These are phyloP conservation scores for Aplysina aerophoba DNA, from an alignment of 37 sponge, comb jelly and placozoan genomes.

Conservation along the genomic window DNA sequence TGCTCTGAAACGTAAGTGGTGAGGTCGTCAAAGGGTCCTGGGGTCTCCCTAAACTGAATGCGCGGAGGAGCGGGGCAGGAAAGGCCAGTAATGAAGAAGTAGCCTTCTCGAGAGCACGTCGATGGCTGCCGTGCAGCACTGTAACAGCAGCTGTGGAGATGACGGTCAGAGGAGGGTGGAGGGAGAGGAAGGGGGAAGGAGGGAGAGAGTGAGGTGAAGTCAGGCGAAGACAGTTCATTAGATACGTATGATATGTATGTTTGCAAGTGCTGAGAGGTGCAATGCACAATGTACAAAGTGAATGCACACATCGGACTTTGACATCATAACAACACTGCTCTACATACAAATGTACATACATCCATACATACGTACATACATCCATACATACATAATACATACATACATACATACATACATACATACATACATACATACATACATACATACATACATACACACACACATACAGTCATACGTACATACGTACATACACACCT, in stretches of 20 bases:
- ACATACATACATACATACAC: not conserved
- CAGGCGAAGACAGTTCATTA: not conserved
- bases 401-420: too few species aligned
- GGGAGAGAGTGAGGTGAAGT: not conserved
- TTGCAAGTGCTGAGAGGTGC: too few species aligned
- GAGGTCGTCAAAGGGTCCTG: constrained; percentile 46
- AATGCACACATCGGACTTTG: too few species aligned
- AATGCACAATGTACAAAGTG: too few species aligned
- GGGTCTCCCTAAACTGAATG: not conserved
- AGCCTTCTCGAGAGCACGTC: not conserved
- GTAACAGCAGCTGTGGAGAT: constrained; percentile 46
- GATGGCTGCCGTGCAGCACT: not conserved
- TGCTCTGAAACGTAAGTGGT: constrained; percentile 62
- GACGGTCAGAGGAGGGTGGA: not conserved
- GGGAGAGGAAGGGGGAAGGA: not conserved
- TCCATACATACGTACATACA: not conserved
- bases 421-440: too few species aligned
- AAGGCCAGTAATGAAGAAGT: constrained; percentile 24
- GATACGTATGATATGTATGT: too few species aligned
- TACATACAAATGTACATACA: not conserved
- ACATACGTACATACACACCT: not conserved
- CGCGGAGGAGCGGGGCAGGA: constrained; percentile 70
- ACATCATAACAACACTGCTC: too few species aligned
- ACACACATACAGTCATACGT: too few species aligned
- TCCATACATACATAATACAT: too few species aligned